These are phyloP conservation scores for Heliconius sara DNA, from an alignment of 2,888 invertebrate genomes.

Conservation along the genomic window DNA sequence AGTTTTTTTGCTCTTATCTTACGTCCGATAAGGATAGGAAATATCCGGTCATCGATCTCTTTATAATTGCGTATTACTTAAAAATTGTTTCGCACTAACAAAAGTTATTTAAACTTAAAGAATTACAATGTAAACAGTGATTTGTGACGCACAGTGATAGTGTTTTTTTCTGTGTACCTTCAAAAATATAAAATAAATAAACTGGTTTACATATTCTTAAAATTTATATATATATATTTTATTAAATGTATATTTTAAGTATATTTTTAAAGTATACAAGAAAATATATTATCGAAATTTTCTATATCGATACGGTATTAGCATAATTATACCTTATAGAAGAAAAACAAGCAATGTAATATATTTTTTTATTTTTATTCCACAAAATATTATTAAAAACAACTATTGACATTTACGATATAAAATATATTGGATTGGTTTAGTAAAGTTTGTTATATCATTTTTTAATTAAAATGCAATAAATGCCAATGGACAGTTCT, in stretches of 20 bases:
- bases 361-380: not conserved
- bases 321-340: not conserved
- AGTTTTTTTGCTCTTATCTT: conserved; percentile 65
- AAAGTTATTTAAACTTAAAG: not conserved
- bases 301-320: not conserved
- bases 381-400: not conserved
- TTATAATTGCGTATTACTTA: conserved; percentile 40
- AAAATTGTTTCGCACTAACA: conserved; percentile 35
- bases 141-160: not conserved
- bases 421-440: not conserved
- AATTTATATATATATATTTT: not conserved
- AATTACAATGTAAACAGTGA: not conserved
- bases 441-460: not conserved
- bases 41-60: conserved; percentile 57
- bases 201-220: not conserved
- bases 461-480: not conserved
- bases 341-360: no score
- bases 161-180: not conserved
- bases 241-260: not conserved
- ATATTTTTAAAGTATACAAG: not conserved
- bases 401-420: not conserved
- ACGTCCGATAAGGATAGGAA: conserved; percentile 73
- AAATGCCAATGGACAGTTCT: not conserved
- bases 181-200: not conserved
- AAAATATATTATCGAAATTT: not conserved